Percentiles rank a stretch among this genome's conserved stretches.
Conservation (phyloP, 1,140 invertebrate species). For the Gryon sp. region DNA sequence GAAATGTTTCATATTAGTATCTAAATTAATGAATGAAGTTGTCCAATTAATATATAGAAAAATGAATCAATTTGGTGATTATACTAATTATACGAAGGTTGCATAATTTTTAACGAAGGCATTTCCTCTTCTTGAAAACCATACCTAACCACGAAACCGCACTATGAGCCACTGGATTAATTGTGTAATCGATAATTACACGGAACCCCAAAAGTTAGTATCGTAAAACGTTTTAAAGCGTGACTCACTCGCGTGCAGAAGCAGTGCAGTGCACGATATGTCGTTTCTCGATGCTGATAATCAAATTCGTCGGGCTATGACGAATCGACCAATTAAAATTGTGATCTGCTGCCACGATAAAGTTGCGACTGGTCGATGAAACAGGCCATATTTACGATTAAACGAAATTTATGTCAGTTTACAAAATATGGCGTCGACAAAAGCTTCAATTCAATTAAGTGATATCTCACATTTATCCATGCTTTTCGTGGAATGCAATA, state of each 20-base stretch:
- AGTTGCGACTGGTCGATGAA: constrained; percentile 73
- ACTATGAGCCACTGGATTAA: constrained; percentile 63
- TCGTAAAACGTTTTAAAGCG: constrained; percentile 70
- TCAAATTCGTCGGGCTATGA: constrained; percentile 78
- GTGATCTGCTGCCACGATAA: constrained; percentile 76
- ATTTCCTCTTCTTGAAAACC: constrained; percentile 33
- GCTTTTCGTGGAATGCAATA: too few species aligned
- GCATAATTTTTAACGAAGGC: constrained; percentile 21
- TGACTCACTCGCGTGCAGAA: constrained; percentile 77
- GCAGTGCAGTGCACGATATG: constrained; percentile 68
- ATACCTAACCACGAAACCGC: constrained; percentile 51
- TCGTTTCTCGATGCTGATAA: constrained; percentile 77
- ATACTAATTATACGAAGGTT: too few species aligned
- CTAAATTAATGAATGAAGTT: too few species aligned
- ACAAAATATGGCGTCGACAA: constrained; percentile 28
- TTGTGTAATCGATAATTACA: constrained; percentile 74
- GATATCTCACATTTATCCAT: constrained; percentile 2
- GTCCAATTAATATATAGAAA: too few species aligned
- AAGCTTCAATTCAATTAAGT: constrained; percentile 47
- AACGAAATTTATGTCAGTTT: constrained; percentile 55
- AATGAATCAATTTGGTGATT: too few species aligned
- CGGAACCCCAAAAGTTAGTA: constrained; percentile 59
- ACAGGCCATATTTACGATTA: constrained; percentile 58
- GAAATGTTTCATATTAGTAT: too few species aligned
- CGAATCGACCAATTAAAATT: constrained; percentile 79